Evolutionary conservation across 2,888 invertebrate genomes (phyloP).

Genomic region (Callyntrura sp.): DNA sequence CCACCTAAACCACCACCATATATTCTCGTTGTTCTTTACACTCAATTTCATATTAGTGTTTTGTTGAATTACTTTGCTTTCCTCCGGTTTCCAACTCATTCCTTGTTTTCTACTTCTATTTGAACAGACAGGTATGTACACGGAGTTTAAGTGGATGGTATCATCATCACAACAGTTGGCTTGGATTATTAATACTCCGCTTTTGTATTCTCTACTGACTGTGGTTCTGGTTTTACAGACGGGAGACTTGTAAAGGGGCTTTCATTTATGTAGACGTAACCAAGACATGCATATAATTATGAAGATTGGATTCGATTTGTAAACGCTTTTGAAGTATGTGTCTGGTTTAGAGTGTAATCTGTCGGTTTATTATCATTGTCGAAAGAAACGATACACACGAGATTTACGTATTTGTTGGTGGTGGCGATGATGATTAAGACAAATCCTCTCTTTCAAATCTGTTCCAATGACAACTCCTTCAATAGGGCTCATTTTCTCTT

Average conservation of each 20-base stretch:
- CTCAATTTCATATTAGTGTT: slow-evolving; percentile 28
- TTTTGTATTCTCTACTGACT: neutral
- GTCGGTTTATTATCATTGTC: neutral
- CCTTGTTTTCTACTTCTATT: neutral
- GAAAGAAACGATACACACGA: slow-evolving; percentile 10
- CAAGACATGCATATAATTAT: neutral
- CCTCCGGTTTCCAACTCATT: neutral
- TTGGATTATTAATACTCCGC: neutral
- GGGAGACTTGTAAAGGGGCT: neutral
- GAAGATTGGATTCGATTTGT: slow-evolving; percentile 7
- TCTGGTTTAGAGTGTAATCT: neutral
- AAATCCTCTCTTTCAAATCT: slow-evolving; percentile 2
- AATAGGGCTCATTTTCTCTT: neutral
- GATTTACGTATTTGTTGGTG: slow-evolving; percentile 40
- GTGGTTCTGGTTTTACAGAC: neutral
- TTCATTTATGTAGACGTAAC: neutral
- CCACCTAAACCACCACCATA: neutral
- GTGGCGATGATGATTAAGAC: slow-evolving; percentile 22
- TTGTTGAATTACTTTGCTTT: neutral
- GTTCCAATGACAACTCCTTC: neutral
- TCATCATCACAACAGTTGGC: slow-evolving; percentile 12
- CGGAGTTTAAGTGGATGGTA: neutral
- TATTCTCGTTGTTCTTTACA: neutral
- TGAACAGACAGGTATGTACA: neutral
- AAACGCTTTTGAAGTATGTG: neutral